Evolutionary conservation across 2,797 vertebrate genomes (phyloP), one percentile per base, ranked within the genome.

Genomic region (Limnodromus scolopaceus): DNA sequence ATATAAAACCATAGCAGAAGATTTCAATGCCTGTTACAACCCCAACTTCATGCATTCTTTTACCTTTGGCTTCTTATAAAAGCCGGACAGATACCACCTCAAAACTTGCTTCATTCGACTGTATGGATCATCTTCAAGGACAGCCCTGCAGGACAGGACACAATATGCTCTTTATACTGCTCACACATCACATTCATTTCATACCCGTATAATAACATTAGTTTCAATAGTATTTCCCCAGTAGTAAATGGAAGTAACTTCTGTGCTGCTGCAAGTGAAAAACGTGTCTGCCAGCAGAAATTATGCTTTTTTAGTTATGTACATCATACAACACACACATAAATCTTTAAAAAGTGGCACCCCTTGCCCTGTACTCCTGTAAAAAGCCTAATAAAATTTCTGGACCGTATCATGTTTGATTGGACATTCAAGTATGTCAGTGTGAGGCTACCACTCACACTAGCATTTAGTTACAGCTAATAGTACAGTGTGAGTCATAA

Each of bases 51-150:
- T 45, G 38, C 7, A 48, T 77, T 70, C 18, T 75, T 96, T 98
- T 94, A 99, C 99, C 99, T 99, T 99, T 89, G 99, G 99, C 97
- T 99, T 99, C 98, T 99, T 99, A 97, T 99, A 99, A 98, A 99
- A 99, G 94, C 99, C 99, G 2, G 99, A 99, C 95, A 99, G 97
- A 96, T 99, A 99, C 99, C 99, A 99, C 75, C 98, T 98, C 87
- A 99, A 91, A 70, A 99, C 99, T 77, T 99, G 99, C 96, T 99
- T 99, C 74, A 99, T 99, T 77, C 99, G 99, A 81, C 98, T 94
- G 70, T 99, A 99, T 2, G 99, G 98, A 48, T 98, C 98, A 28
- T 99, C 99, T 97, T 99, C 99, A 83, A 97, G 95, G 2, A 97
- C 98, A 13, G 99, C 99, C 98, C 99, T 99, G 97, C 32, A 22